phyloP scores from a whole-genome alignment of 2,113 vertebrate genomes.

The Bujurquina vittata region DNA sequence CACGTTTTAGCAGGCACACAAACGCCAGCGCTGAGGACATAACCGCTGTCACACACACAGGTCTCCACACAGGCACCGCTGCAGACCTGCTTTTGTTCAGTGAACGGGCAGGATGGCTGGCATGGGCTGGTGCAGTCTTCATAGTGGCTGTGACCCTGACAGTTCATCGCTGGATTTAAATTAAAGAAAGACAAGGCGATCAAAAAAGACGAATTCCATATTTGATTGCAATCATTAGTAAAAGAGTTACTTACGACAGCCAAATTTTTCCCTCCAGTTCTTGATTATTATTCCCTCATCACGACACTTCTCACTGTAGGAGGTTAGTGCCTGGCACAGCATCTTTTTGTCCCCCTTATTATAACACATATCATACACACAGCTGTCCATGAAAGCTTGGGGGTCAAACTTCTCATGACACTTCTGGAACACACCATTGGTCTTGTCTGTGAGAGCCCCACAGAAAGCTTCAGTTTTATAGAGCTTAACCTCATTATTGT shows the following conservation, averaged over 20 bases:
- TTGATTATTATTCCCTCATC: slow-evolving; percentile 70
- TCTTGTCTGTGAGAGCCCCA: slow-evolving; percentile 69
- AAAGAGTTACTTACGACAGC: slow-evolving; percentile 81
- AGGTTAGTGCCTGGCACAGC: slow-evolving; percentile 76
- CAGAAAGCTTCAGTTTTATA: slow-evolving; percentile 74
- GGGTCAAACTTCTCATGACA: slow-evolving; percentile 76
- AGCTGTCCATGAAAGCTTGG: slow-evolving; percentile 68
- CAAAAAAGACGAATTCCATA: neutral
- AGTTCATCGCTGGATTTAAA: slow-evolving; percentile 64
- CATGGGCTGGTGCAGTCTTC: slow-evolving; percentile 71
- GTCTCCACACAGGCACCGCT: slow-evolving; percentile 55
- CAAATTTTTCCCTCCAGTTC: slow-evolving; percentile 75
- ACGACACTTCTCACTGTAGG: slow-evolving; percentile 76
- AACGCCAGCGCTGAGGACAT: slow-evolving; percentile 64
- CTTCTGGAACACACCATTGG: slow-evolving; percentile 63
- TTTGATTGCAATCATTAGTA: neutral
- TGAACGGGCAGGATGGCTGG: slow-evolving; percentile 69
- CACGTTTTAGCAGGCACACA: slow-evolving; percentile 65
- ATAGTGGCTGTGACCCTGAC: slow-evolving; percentile 74
- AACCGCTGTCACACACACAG: slow-evolving; percentile 74
- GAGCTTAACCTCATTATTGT: slow-evolving; percentile 18
- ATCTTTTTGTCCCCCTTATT: slow-evolving; percentile 73
- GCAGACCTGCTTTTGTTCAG: slow-evolving; percentile 48
- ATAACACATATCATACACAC: slow-evolving; percentile 78
- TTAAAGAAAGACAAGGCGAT: neutral